phyloP scores from a whole-genome alignment of 2,888 invertebrate genomes.

The Callyntrura sp. region DNA sequence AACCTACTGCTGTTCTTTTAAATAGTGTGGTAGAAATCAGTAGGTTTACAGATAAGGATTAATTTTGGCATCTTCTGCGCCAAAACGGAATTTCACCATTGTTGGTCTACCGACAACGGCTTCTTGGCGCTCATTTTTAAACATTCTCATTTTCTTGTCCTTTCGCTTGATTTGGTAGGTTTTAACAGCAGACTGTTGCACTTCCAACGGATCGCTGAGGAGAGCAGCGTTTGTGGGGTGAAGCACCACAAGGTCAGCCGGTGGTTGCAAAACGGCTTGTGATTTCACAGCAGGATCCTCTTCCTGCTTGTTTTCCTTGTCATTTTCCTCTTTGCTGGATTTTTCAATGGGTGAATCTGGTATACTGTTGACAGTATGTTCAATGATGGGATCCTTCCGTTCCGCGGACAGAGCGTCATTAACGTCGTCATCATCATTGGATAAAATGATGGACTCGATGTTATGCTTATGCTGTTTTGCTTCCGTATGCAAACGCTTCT shows the following conservation, averaged over 20 bases:
- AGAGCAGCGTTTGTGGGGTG: conserved; percentile 65
- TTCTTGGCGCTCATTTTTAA: conserved; percentile 7
- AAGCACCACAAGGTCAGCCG: conserved; percentile 25
- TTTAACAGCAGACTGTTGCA: background rate
- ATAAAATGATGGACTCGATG: conserved; percentile 64
- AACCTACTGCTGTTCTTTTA: background rate
- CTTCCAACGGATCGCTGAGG: conserved; percentile 21
- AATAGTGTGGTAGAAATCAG: background rate
- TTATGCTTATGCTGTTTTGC: conserved; percentile 48
- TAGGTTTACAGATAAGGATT: conserved; percentile 25
- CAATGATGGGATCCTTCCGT: background rate
- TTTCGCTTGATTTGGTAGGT: conserved; percentile 37
- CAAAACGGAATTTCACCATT: conserved; percentile 57
- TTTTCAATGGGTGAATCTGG: background rate
- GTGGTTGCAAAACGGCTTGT: background rate
- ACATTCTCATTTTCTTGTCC: conserved; percentile 53
- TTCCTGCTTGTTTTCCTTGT: background rate
- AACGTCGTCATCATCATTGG: conserved; percentile 55
- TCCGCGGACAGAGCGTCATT: background rate
- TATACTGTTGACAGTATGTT: background rate
- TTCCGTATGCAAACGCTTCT: background rate
- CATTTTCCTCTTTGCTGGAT: background rate
- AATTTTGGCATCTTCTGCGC: conserved; percentile 64
- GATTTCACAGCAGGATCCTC: background rate
- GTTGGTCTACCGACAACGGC: background rate